A percentile compares a stretch with the other conserved stretches of the same genome.
Conservation (phyloP, 2,888 invertebrate species). For the Lithosia quadra region DNA sequence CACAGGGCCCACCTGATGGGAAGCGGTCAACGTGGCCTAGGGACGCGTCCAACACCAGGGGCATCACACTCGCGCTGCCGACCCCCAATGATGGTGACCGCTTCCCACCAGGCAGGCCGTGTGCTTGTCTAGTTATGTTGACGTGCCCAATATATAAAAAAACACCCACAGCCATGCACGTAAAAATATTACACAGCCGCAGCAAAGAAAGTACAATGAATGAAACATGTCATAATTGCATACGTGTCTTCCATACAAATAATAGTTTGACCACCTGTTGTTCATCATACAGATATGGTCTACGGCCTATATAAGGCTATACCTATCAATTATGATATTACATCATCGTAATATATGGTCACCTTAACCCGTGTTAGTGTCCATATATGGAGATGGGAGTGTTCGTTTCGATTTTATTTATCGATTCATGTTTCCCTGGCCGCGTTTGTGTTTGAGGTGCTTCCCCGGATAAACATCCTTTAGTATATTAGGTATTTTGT, state of each 20-base stretch:
- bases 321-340: slow-evolving; percentile 3
- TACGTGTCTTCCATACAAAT: neutral
- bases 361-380: slow-evolving; percentile 16
- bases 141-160: no score
- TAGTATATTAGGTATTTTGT: no score
- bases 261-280: slow-evolving; percentile 10
- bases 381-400: neutral
- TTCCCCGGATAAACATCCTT: no score
- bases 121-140: no score
- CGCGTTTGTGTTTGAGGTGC: no score
- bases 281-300: neutral
- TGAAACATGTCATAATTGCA: neutral
- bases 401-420: slow-evolving; percentile 1
- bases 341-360: slow-evolving; percentile 6
- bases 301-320: neutral
- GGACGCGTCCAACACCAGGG: no score
- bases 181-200: neutral
- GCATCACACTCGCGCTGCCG: no score
- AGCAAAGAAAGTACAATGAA: neutral
- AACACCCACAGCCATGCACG: neutral
- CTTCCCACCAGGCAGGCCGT: no score
- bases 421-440: neutral
- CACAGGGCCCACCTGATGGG: no score
- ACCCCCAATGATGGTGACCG: no score
- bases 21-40: no score